Conservation (phyloP, 1,140 invertebrate species). For the Drosophila mayri region DNA sequence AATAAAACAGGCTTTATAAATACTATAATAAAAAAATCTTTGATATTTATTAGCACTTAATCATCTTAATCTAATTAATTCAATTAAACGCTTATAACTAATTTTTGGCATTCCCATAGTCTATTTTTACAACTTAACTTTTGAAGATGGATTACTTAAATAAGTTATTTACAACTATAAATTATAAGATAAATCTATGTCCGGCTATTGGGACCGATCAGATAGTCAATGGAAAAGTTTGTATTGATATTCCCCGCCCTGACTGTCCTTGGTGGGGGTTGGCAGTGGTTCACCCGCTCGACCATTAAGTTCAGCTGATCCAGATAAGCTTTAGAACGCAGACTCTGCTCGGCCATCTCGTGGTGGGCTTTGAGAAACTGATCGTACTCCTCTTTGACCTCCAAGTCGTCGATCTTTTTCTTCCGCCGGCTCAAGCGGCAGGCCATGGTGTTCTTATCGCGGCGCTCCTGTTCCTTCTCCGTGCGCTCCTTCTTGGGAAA, state of each 20-base stretch:
- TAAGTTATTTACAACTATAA: background rate
- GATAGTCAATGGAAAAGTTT: conserved; percentile 69
- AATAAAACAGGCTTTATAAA: fast-evolving
- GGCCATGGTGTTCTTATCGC: conserved; percentile 80
- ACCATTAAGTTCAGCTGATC: conserved; percentile 55
- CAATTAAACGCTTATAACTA: background rate
- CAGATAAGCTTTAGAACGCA: conserved; percentile 67
- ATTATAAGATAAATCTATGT: conserved; percentile 26
- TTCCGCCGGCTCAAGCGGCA: conserved; percentile 75
- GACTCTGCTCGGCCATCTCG: conserved; percentile 63
- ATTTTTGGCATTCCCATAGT: conserved; percentile 4
- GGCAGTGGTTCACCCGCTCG: conserved; percentile 21
- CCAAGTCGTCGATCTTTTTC: conserved; percentile 75
- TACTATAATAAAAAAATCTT: background rate
- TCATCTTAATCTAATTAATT: too few species aligned
- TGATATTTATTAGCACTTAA: background rate
- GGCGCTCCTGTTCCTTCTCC: conserved; percentile 77
- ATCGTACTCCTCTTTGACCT: conserved; percentile 74
- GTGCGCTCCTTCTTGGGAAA: conserved; percentile 80
- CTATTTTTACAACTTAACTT: background rate
- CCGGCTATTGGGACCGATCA: conserved; percentile 50
- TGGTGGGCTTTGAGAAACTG: conserved; percentile 56
- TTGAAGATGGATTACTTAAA: background rate
- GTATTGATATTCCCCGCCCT: conserved; percentile 26
- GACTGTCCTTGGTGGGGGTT: background rate